A percentile compares a stretch with the other conserved stretches of the same genome.
Conservation (phyloP, 2,797 vertebrate species). For the Periparus ater region DNA sequence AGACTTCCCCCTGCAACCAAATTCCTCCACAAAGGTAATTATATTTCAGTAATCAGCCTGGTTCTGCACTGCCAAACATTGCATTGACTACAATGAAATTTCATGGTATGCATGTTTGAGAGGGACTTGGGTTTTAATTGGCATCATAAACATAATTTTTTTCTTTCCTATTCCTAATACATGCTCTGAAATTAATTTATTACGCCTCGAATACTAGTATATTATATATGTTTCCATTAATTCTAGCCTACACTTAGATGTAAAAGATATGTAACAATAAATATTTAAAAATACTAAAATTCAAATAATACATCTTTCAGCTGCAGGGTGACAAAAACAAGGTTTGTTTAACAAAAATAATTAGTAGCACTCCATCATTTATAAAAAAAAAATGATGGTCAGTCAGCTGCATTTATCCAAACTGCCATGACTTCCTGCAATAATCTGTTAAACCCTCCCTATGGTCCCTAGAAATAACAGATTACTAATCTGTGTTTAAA, state of each 20-base stretch:
- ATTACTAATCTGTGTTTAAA: conserved; percentile 6
- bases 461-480: background rate
- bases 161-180: background rate
- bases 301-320: background rate
- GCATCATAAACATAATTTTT: background rate
- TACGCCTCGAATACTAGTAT: background rate
- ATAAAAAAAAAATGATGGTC: background rate
- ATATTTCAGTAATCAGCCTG: conserved; percentile 3
- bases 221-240: background rate
- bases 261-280: background rate
- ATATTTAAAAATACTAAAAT: background rate
- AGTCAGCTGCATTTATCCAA: background rate
- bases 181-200: background rate
- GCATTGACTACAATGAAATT: background rate
- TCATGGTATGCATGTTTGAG: background rate
- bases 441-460: background rate
- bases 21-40: background rate
- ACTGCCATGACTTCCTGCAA: background rate
- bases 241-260: background rate
- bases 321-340: background rate
- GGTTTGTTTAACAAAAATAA: background rate
- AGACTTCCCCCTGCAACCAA: background rate
- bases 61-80: conserved; percentile 9
- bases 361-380: background rate
- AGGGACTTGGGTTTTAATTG: background rate